Base-by-base conservation (phyloP, 2,113 vertebrate species). In the Hucho hucho region DNA sequence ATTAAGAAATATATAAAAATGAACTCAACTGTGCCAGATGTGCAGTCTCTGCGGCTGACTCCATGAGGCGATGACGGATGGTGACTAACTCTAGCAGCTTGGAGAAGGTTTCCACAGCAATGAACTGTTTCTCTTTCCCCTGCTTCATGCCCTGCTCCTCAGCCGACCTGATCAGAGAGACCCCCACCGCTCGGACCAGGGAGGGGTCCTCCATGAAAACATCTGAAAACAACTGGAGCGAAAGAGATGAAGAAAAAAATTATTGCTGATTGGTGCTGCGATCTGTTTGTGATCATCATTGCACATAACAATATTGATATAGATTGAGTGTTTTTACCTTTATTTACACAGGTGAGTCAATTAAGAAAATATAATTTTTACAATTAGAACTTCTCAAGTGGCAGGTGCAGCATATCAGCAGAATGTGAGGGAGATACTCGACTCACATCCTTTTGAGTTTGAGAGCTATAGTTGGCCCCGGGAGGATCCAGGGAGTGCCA, bases 71-170 rank as follows among this genome's bases (percentile, higher is more conserved):
- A 66, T 92, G 89, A 4, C 74, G 70, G 67, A 95, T 67, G 0
- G 81, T 94, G 68, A 92, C 72, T 22, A 95, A 83, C 70, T 94
- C 92, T 82, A 95, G 80, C 66, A 95, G 81, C 6, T 4, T 87
- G 37, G 83, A 89, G 73, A 94, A 92, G 0, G 66, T 93, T 64
- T 93, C 88, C 82, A 94, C 72, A 4, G 89, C 81, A 59, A 89
- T 76, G 3, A 63, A 0, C 3, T 82, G 81, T 4, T 84, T 93
- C 73, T 87, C 86, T 75, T 32, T 89, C 28, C 78, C 81, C 79
- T 73, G 75, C 63, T 76, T 91, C 73, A 83, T 3, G n/a, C 86
- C 73, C n/a, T 18, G 72, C 68, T 85, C 83, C 4, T 83, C 82
- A 28, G 79, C 75, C 59, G 84, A 82, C n/a, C 77, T 75, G 6